Evolutionary conservation across 1,140 invertebrate species (phyloP).

Genomic region (Epicauta chinensis): DNA sequence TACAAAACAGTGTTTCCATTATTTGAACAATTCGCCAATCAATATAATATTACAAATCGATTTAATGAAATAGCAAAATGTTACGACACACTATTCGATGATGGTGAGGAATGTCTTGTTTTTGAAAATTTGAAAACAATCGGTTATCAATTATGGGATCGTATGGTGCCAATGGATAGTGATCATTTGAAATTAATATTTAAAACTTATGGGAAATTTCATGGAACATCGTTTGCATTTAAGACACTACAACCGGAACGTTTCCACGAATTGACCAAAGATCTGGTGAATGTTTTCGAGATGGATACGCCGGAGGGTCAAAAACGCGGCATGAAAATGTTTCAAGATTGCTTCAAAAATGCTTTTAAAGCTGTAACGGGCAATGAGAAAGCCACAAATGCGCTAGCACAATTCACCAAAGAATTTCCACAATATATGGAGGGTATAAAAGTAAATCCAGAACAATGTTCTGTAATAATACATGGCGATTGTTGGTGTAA

Average conservation of each 20-base stretch:
- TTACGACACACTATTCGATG: constrained; percentile 36
- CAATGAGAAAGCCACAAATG: constrained; percentile 4
- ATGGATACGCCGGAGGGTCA: neutral
- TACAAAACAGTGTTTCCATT: constrained; percentile 21
- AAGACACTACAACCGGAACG: constrained; percentile 40
- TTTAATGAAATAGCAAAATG: constrained; percentile 37
- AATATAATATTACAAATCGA: constrained; percentile 16
- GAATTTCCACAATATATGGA: constrained; percentile 9
- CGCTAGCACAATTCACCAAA: constrained; percentile 15
- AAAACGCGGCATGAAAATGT: constrained; percentile 12
- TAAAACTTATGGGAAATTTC: constrained; percentile 47
- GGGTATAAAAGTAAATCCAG: neutral
- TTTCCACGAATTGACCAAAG: constrained; percentile 29
- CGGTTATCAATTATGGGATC: constrained; percentile 46
- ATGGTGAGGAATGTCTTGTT: constrained; percentile 46
- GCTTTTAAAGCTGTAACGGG: constrained; percentile 9
- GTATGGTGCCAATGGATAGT: constrained; percentile 42
- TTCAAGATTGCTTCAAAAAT: constrained; percentile 27
- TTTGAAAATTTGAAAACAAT: constrained; percentile 48
- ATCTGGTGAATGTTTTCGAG: constrained; percentile 29
- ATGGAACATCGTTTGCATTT: constrained; percentile 48
- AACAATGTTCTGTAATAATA: constrained; percentile 38
- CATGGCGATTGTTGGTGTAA: constrained; percentile 52
- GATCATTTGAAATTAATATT: constrained; percentile 45
- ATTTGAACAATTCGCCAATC: constrained; percentile 18